Conservation (phyloP, 2,797 vertebrate species). For the Eulemur albifrons region DNA sequence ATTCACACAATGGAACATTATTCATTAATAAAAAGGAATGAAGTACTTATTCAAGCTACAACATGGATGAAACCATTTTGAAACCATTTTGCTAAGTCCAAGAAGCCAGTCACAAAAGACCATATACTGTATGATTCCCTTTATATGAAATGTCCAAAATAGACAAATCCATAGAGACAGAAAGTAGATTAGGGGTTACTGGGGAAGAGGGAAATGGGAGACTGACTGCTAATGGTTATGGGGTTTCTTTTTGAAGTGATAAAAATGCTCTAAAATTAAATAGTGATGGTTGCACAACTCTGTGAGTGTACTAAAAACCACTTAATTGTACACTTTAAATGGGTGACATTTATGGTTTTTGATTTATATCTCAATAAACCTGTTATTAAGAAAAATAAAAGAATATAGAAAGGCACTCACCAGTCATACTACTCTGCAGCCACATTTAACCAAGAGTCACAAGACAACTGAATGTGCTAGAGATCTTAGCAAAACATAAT, state of each 20-base stretch:
- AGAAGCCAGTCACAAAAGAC: not conserved
- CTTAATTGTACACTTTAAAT: not conserved
- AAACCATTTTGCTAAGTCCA: constrained; percentile 14
- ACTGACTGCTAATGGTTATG: not conserved
- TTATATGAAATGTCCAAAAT: not conserved
- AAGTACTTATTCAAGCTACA: not conserved
- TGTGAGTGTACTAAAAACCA: not conserved
- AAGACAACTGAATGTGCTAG: not conserved
- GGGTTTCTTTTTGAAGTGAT: not conserved
- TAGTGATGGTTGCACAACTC: not conserved
- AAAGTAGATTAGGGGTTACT: not conserved
- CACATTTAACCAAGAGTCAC: not conserved
- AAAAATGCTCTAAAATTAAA: constrained; percentile 4
- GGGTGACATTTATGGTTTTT: not conserved
- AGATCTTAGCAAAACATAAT: not conserved
- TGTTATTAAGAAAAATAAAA: constrained; percentile 8
- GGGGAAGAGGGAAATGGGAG: not conserved
- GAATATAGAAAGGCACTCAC: not conserved
- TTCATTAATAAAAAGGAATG: not conserved
- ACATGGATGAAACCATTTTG: not conserved
- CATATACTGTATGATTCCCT: not conserved
- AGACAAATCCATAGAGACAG: not conserved
- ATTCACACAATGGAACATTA: not conserved
- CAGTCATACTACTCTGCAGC: not conserved
- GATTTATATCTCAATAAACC: not conserved